Evolutionary conservation across 2,888 invertebrate species (phyloP), one percentile per base, ranked within the genome.

Genomic region (Limenitis camilla): DNA sequence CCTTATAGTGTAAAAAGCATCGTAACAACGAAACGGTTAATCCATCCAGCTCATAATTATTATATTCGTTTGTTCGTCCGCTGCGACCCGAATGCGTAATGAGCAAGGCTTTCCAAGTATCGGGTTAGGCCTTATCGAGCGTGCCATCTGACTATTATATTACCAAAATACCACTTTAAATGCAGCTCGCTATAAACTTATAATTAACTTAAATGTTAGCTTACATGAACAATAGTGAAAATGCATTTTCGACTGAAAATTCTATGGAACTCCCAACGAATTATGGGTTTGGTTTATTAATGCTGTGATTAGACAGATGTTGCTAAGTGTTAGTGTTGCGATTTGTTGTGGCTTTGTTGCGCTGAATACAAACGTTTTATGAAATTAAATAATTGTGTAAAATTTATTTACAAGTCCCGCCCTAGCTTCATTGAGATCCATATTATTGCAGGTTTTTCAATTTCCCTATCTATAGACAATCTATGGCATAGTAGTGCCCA

Each of bases 61-160:
- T 78, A 82, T 79, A 83, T 86, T 82, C 81, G 83, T 86, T 81
- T 81, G 81, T 83, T 79, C 74, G 73, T 74, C 73, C 58, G 73
- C 71, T 73, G 84, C 82, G 84, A 68, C 74, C 79, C 72, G 86
- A 83, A 85, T 87, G 76, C 77, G 74, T 81, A 86, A 86, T 87
- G 76, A 81, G 78, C 68, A 61, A 71, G 69, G 72, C 76, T 80
- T 86, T 87, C 85, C 79, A 74, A 79, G 86, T 86, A 87, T 80
- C 78, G 72, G 68, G 72, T 72, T 72, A 70, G 77, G 69, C 74
- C 72, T 76, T 84, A 86, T 86, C 86, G 74, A 74, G 79, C 85
- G 85, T 86, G 82, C 86, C 81, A 86, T 86, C 86, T 80, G 78
- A 85, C 86, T 84, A 80, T 84, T 83, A 83, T 84, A 83, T 85